Conservation (phyloP, 1,140 invertebrate species). For the Trachymyrmex cornetzi region DNA sequence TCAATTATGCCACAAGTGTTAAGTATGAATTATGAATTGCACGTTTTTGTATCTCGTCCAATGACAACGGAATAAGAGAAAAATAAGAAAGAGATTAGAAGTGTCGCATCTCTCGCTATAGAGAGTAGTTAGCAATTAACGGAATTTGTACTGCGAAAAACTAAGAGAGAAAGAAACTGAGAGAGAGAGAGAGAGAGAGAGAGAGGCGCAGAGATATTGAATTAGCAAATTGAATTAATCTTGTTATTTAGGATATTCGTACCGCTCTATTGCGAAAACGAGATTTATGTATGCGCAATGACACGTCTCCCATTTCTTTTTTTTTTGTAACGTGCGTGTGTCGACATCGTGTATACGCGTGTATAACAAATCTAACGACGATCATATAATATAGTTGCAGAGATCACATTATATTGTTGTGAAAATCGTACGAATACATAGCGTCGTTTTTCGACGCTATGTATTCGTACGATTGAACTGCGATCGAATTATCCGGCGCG, state of each 20-base stretch:
- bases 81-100: background rate
- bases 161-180: background rate
- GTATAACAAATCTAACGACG: slow-evolving; percentile 14
- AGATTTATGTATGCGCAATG: slow-evolving; percentile 7
- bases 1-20: slow-evolving; percentile 19
- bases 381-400: background rate
- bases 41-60: slow-evolving; percentile 41
- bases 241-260: slow-evolving; percentile 7
- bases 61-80: slow-evolving; percentile 10
- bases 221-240: background rate
- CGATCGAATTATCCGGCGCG: slow-evolving; percentile 15
- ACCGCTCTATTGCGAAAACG: background rate
- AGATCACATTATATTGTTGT: background rate
- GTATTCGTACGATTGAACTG: background rate
- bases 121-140: background rate
- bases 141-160: background rate
- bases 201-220: background rate
- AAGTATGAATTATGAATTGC: slow-evolving; percentile 10
- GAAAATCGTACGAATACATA: no score
- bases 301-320: slow-evolving; percentile 15
- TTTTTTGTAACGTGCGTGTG: background rate
- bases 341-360: background rate
- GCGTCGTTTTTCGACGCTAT: background rate
- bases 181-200: background rate
- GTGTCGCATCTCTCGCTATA: background rate